Base-by-base conservation (phyloP, 2,113 vertebrate species). In the Python bivittatus region DNA sequence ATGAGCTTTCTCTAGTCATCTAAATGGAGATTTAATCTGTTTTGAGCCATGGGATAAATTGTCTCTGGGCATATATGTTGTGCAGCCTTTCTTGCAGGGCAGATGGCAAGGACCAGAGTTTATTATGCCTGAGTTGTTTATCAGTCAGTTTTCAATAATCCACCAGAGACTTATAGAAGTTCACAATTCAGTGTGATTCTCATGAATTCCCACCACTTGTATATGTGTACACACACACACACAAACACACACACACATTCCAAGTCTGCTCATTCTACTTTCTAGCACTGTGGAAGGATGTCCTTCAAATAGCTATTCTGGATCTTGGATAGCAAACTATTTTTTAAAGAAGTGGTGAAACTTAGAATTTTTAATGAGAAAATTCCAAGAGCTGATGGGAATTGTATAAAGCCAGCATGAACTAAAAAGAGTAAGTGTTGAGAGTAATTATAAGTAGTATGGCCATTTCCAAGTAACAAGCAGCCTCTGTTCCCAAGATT, bases 401-500 rank as follows among this genome's bases (percentile, higher is more conserved):
- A 85, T 85, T 61, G 9, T 25, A 27, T 2, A 58, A 48, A 84
- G 79, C 56, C 56, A 85, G 9, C 27, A n/a, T 85, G 83, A 25
- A 85, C n/a, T 85, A 85, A 91, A 90, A 91, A n/a, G 27, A 56
- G 56, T 60, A 85, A 85, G 57, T 44, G 29, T 25, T 86, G 83
- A n/a, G 42, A 44, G 25, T 85, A 64, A 86, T 91, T 61, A 38
- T 85, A 58, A 86, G 29, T 84, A 8, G 48, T 91, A 33, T 60
- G 42, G 20, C 23, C 29, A 52, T 91, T 91, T 86, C 83, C 83
- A 91, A 85, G 27, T 64, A 52, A 86, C 42, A 91, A 83, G 57
- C 56, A 91, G 38, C 56, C 27, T 84, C 79, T 91, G 79, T 84
- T 91, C 90, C 79, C 42, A 61, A 91, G 83, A 85, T 38, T 86